phyloP scores from a whole-genome alignment of 2,888 invertebrate genomes.

The Elegia similella region DNA sequence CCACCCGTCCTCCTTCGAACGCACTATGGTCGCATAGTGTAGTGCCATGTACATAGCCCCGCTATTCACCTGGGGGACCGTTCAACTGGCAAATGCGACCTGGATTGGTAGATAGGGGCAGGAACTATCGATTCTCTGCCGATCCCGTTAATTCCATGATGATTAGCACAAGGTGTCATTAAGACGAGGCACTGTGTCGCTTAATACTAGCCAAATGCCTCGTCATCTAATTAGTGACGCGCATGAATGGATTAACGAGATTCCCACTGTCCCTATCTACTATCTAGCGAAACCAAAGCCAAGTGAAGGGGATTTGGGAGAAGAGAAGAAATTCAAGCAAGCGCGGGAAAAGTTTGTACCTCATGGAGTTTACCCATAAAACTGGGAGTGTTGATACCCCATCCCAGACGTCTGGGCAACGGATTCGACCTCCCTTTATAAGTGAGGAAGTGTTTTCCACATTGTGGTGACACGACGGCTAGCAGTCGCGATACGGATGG shows the following conservation, averaged over 20 bases:
- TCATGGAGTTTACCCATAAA: too few relatives aligned
- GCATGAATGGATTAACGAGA: conserved; percentile 71
- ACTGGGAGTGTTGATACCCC: too few relatives aligned
- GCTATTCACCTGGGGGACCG: too few relatives aligned
- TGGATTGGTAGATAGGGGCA: not conserved
- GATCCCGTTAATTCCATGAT: not conserved
- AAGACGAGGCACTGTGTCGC: not conserved
- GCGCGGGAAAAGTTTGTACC: too few relatives aligned
- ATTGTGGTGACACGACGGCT: too few relatives aligned
- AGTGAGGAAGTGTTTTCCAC: too few relatives aligned
- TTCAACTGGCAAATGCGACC: not conserved
- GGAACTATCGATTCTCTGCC: not conserved
- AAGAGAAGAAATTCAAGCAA: conserved; percentile 82
- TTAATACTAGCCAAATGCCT: conserved; percentile 76
- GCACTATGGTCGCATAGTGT: too few relatives aligned
- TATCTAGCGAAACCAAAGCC: conserved; percentile 44
- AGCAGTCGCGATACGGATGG: too few relatives aligned
- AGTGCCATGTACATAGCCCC: too few relatives aligned
- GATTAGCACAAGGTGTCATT: not conserved
- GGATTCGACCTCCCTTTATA: too few relatives aligned
- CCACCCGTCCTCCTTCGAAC: too few relatives aligned
- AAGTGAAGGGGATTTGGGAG: conserved; percentile 85
- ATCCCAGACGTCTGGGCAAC: too few relatives aligned
- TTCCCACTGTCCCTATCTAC: conserved; percentile 65
- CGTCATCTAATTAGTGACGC: conserved; percentile 83